Conservation (phyloP, 2,888 invertebrate genomes). For the Imbricaverruca yamaguchii region DNA sequence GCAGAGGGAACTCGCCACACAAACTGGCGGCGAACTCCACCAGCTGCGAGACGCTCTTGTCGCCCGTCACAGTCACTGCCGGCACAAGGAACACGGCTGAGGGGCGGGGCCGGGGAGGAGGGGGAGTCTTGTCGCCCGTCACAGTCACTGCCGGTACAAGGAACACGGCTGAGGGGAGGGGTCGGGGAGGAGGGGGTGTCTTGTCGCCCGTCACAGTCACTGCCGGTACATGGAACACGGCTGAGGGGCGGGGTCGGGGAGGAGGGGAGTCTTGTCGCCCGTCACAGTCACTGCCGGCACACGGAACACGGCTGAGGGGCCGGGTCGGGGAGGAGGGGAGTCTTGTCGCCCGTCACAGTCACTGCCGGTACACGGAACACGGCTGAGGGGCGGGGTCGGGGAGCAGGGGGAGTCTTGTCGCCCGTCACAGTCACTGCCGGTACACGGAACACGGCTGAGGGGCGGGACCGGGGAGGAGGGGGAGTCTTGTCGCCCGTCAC, state of each 20-base stretch:
- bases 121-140: background rate
- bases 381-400: background rate
- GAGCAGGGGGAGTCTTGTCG: background rate
- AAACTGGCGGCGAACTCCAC: conserved; percentile 52
- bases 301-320: background rate
- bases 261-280: background rate
- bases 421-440: conserved; percentile 19
- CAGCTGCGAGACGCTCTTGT: conserved; percentile 13
- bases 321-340: background rate
- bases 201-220: conserved; percentile 8
- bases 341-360: conserved; percentile 7
- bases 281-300: background rate
- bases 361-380: conserved; percentile 8
- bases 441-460: background rate
- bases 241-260: too few relatives aligned
- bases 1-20: conserved; percentile 57
- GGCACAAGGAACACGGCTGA: background rate
- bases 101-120: background rate
- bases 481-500: background rate
- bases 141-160: conserved; percentile 13
- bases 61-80: conserved; percentile 17
- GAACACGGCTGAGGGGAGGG: background rate
- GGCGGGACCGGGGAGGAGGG: background rate
- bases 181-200: background rate
- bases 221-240: conserved; percentile 8